Evolutionary conservation across 2,797 vertebrate species (phyloP).

Genomic region (Darevskia mixta): DNA sequence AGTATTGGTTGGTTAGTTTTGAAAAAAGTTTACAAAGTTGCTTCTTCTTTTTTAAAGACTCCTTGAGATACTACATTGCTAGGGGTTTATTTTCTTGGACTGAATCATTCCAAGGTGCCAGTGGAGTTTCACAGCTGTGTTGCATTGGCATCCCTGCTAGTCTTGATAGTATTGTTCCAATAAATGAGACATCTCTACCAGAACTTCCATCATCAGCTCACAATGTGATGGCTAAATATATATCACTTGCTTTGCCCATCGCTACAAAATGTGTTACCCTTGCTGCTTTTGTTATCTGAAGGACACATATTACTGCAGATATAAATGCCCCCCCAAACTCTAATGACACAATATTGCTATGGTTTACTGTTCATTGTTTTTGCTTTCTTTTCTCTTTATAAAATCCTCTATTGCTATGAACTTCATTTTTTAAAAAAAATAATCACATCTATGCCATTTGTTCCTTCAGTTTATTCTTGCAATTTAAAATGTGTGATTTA

Average conservation of each 20-base stretch:
- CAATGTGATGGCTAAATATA: neutral
- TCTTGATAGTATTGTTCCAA: neutral
- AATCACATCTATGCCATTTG: constrained; percentile 42
- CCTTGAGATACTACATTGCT: neutral
- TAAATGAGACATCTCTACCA: constrained; percentile 22
- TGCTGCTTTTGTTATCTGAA: constrained; percentile 34
- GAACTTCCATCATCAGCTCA: constrained; percentile 24
- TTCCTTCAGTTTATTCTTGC: constrained; percentile 32
- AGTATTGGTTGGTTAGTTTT: too few species aligned
- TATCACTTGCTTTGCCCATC: constrained; percentile 32
- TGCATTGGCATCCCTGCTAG: neutral
- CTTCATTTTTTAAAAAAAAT: neutral
- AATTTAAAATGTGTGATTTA: constrained; percentile 29
- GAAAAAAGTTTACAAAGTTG: neutral
- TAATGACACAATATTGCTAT: constrained; percentile 28
- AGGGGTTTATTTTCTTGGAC: neutral
- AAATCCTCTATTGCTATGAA: constrained; percentile 32
- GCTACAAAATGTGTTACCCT: constrained; percentile 33
- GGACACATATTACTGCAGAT: constrained; percentile 52
- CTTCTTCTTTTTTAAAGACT: neutral
- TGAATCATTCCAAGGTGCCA: neutral
- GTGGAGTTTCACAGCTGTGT: constrained; percentile 1
- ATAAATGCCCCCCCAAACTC: constrained; percentile 28
- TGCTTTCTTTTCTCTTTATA: constrained; percentile 19
- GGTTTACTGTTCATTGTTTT: constrained; percentile 34